A percentile compares a stretch with the other conserved stretches of the same genome.
Conservation (phyloP, 2,113 vertebrate species). For the Anoura caudifer region DNA sequence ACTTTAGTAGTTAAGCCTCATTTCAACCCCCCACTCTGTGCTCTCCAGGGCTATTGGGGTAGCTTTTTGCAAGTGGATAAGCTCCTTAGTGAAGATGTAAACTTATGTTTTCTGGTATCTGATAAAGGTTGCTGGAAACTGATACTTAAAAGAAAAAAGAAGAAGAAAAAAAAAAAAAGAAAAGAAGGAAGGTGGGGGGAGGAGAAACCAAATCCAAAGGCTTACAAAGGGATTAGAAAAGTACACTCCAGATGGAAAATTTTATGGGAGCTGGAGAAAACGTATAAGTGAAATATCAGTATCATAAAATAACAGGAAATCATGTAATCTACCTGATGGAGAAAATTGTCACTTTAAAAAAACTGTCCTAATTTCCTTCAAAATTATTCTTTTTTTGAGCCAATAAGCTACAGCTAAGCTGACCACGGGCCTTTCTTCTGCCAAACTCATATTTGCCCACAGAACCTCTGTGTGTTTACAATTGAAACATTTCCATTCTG, state of each 20-base stretch:
- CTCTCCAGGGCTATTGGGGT: background rate
- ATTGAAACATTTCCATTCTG: constrained; percentile 67
- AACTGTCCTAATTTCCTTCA: constrained; percentile 67
- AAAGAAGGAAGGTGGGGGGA: background rate
- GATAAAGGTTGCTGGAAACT: constrained; percentile 56
- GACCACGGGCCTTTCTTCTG: constrained; percentile 36
- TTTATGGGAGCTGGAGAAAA: constrained; percentile 75
- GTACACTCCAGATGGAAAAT: constrained; percentile 77
- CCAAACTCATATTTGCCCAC: constrained; percentile 39
- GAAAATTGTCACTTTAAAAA: constrained; percentile 79
- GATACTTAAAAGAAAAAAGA: constrained; percentile 27
- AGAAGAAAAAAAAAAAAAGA: background rate
- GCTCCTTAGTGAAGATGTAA: constrained; percentile 66
- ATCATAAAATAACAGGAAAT: constrained; percentile 82
- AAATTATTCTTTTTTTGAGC: constrained; percentile 66
- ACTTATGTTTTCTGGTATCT: constrained; percentile 55
- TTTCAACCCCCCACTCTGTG: background rate
- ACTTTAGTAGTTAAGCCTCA: constrained; percentile 52
- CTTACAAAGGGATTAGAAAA: constrained; percentile 78
- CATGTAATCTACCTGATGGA: constrained; percentile 78
- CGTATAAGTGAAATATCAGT: constrained; percentile 76
- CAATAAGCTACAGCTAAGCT: constrained; percentile 53
- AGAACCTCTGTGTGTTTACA: constrained; percentile 59
- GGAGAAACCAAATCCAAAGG: constrained; percentile 69
- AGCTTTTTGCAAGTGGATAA: constrained; percentile 24